These are phyloP conservation scores for Podarcis muralis DNA, from an alignment of 2,113 vertebrate species.

Conservation along the genomic window DNA sequence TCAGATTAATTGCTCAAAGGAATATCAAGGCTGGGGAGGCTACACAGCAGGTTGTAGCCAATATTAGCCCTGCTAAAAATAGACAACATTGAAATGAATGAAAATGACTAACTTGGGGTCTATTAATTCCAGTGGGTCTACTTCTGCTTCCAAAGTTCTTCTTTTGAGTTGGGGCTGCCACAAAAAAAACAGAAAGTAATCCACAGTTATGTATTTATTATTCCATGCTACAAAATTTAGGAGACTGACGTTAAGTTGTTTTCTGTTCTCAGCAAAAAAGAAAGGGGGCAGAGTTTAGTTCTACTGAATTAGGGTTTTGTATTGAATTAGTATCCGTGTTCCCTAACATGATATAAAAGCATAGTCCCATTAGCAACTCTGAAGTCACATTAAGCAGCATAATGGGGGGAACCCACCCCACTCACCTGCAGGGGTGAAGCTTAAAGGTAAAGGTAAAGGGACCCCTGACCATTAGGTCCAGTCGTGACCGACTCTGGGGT, in stretches of 20 bases:
- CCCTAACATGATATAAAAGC: constrained; percentile 80
- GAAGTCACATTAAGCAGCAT: constrained; percentile 69
- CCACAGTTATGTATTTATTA: not conserved
- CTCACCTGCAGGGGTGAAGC: too few relatives aligned
- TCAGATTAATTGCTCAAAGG: not conserved
- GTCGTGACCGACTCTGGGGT: too few relatives aligned
- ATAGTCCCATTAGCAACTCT: constrained; percentile 78
- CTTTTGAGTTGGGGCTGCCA: not conserved
- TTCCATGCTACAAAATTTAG: not conserved
- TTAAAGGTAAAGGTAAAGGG: too few relatives aligned
- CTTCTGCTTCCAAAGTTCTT: not conserved
- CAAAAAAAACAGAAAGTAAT: not conserved
- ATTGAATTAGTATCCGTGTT: constrained; percentile 81
- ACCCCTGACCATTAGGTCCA: too few relatives aligned
- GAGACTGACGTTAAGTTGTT: constrained; percentile 55
- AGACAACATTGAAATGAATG: too few relatives aligned
- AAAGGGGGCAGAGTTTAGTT: constrained; percentile 49
- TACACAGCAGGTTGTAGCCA: too few relatives aligned
- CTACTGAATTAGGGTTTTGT: constrained; percentile 74
- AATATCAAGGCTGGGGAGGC: not conserved
- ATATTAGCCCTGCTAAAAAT: too few relatives aligned
- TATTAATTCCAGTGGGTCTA: too few relatives aligned
- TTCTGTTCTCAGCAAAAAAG: constrained; percentile 70
- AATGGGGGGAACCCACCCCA: too few relatives aligned
- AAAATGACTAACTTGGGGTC: too few relatives aligned